phyloP scores from a whole-genome alignment of 2,113 vertebrate genomes.

The Stegostoma tigrinum region DNA sequence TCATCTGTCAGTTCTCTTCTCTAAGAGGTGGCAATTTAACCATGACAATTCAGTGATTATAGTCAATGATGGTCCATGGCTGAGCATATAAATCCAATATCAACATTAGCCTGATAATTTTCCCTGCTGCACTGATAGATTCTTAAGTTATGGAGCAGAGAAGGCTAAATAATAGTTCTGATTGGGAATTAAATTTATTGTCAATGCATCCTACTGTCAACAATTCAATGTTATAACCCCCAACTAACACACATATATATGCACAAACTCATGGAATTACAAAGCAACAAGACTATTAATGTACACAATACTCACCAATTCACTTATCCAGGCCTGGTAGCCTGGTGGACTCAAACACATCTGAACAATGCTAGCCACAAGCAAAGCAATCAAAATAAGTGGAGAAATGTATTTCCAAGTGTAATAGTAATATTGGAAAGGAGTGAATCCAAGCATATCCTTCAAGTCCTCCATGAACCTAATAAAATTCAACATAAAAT shows the following conservation, averaged over 20 bases:
- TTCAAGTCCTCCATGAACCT: conserved; percentile 95
- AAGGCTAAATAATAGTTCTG: not conserved
- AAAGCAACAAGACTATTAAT: not conserved
- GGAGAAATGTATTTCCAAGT: conserved; percentile 96
- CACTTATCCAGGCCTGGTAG: conserved; percentile 88
- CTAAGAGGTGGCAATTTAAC: not conserved
- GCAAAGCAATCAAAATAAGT: conserved; percentile 68
- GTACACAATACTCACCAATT: conserved; percentile 61
- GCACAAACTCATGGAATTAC: not conserved
- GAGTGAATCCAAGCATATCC: conserved; percentile 91
- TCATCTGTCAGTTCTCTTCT: not conserved
- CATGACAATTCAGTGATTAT: not conserved
- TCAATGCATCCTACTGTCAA: not conserved
- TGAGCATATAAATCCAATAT: not conserved
- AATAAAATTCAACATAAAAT: conserved; percentile 40
- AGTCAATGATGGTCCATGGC: not conserved
- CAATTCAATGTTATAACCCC: not conserved
- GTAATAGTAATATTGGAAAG: conserved; percentile 87
- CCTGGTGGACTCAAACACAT: conserved; percentile 78
- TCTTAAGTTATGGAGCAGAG: not conserved
- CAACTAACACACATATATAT: not conserved
- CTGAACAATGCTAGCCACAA: conserved; percentile 75
- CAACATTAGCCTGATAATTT: not conserved
- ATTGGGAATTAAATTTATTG: not conserved
- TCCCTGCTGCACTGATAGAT: not conserved